phyloP scores from a whole-genome alignment of 1,140 invertebrate species.

The Aphelenchoides avenae region DNA sequence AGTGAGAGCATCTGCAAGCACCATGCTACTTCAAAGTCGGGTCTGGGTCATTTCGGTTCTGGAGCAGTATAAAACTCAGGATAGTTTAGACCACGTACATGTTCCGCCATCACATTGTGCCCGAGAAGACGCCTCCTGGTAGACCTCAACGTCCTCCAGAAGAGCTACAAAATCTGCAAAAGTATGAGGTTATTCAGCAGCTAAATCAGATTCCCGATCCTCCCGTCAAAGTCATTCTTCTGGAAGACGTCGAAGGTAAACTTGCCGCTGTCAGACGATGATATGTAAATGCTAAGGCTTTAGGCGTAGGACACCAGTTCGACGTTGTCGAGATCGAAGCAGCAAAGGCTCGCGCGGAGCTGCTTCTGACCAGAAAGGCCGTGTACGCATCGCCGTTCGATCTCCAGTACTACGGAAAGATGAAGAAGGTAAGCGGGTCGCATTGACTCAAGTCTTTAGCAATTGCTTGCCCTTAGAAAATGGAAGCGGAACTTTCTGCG shows the following conservation, averaged over 20 bases:
- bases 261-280: neutral
- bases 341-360: constrained; percentile 38
- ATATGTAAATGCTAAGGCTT: constrained; percentile 8
- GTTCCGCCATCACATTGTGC: no score
- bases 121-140: no score
- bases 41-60: no score
- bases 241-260: constrained; percentile 56
- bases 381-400: constrained; percentile 58
- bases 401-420: constrained; percentile 52
- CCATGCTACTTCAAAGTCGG: no score
- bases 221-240: constrained; percentile 53
- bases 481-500: constrained; percentile 46
- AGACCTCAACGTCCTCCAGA: no score
- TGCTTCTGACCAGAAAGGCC: constrained; percentile 47
- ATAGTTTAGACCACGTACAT: no score
- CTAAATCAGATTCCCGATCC: constrained; percentile 31
- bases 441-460: neutral
- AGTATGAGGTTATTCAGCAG: constrained; percentile 48
- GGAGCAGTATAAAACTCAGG: no score
- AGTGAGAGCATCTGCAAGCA: no score
- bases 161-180: no score
- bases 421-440: constrained; percentile 45
- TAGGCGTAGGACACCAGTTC: constrained; percentile 55
- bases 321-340: constrained; percentile 49
- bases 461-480: constrained; percentile 31